Conservation (phyloP, 2,113 vertebrate genomes). For the Taxidea taxus region DNA sequence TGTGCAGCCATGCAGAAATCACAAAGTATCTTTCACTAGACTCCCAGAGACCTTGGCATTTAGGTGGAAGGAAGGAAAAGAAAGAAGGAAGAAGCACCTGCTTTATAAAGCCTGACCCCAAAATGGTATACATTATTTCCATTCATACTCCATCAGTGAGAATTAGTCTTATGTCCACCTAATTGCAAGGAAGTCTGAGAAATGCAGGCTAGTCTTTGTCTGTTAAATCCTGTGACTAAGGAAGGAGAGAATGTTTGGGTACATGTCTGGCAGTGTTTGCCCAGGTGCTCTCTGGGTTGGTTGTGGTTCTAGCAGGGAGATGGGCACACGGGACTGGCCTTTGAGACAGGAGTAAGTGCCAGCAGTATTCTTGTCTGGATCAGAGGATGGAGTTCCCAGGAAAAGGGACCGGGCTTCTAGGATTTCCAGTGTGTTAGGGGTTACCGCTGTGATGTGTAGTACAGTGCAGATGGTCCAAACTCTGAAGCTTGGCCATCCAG, state of each 20-base stretch:
- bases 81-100: neutral
- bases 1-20: neutral
- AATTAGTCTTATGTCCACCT: neutral
- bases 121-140: neutral
- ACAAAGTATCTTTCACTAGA: neutral
- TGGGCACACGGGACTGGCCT: neutral
- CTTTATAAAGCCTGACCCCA: neutral
- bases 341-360: neutral
- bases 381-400: neutral
- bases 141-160: neutral
- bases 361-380: neutral
- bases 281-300: neutral
- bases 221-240: neutral
- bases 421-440: neutral
- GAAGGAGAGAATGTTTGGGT: neutral
- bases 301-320: neutral
- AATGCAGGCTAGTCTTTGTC: neutral
- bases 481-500: neutral
- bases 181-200: neutral
- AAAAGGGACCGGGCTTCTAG: neutral
- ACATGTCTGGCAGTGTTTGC: neutral
- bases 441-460: neutral
- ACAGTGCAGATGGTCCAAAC: neutral
- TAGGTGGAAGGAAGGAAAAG: neutral
- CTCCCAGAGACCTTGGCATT: neutral